These are phyloP conservation scores for Hippocampus mohnikei DNA, from an alignment of 2,113 vertebrate species.

Conservation along the genomic window DNA sequence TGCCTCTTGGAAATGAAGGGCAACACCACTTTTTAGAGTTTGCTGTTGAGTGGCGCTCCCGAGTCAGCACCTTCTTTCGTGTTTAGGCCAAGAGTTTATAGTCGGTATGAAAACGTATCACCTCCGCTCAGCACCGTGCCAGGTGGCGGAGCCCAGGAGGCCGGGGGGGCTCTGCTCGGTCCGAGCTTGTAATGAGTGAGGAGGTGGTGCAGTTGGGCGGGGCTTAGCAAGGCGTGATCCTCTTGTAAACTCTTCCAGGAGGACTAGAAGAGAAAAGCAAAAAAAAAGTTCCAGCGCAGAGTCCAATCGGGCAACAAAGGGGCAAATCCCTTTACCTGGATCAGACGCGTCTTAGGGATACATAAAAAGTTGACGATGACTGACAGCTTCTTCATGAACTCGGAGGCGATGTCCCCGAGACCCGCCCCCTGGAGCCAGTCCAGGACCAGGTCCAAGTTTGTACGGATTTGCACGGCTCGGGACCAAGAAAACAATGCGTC, in stretches of 20 bases:
- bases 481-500: conserved; percentile 88
- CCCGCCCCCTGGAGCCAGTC: conserved; percentile 90
- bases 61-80: no score
- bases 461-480: conserved; percentile 86
- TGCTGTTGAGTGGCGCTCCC: no score
- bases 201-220: conserved; percentile 85
- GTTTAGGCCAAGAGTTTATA: background rate
- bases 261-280: conserved; percentile 65
- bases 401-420: conserved; percentile 85
- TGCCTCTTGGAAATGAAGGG: no score
- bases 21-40: no score
- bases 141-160: conserved; percentile 78
- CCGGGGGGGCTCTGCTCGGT: conserved; percentile 77
- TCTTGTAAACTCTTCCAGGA: conserved; percentile 80
- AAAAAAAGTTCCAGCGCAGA: background rate
- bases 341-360: conserved; percentile 84
- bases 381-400: conserved; percentile 89
- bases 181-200: conserved; percentile 87
- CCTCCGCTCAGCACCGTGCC: conserved; percentile 76
- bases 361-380: conserved; percentile 87
- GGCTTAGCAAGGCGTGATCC: conserved; percentile 79
- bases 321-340: conserved; percentile 74
- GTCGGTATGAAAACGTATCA: conserved; percentile 7
- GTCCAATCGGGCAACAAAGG: background rate
- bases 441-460: conserved; percentile 86